Conservation (phyloP, 1,140 invertebrate genomes). For the Cyclargus thomasi region DNA sequence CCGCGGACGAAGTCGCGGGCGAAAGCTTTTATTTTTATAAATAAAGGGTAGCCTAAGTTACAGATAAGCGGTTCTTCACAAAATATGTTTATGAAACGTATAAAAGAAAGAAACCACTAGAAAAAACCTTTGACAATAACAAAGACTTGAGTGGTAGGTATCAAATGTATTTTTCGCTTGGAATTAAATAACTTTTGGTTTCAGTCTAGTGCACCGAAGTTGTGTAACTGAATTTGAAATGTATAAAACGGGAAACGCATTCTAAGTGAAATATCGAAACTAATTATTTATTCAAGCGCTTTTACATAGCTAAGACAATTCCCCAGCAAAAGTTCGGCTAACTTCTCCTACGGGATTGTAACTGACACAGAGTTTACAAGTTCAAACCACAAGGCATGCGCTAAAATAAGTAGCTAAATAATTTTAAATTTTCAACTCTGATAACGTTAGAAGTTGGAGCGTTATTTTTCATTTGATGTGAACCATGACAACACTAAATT, state of each 20-base stretch:
- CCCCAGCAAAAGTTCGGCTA: background rate
- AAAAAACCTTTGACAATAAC: background rate
- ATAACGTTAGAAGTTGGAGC: background rate
- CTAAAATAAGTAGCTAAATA: background rate
- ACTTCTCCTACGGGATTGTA: background rate
- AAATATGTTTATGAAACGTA: no score
- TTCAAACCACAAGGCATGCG: background rate
- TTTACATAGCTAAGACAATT: background rate
- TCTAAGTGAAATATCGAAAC: background rate
- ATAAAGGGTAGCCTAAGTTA: no score
- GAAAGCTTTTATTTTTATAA: no score
- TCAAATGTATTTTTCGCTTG: background rate
- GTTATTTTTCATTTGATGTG: background rate
- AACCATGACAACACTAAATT: background rate
- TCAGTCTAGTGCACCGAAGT: background rate
- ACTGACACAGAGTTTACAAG: background rate
- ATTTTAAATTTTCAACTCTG: background rate
- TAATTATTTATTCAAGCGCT: conserved; percentile 2
- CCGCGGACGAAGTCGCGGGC: no score
- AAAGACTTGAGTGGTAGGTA: background rate
- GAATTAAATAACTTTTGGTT: background rate
- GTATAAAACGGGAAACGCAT: background rate
- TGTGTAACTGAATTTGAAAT: background rate
- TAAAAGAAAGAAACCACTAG: background rate
- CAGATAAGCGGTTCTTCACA: no score